Evolutionary conservation across 1,140 invertebrate species (phyloP).

Genomic region (Drosophila athabasca): DNA sequence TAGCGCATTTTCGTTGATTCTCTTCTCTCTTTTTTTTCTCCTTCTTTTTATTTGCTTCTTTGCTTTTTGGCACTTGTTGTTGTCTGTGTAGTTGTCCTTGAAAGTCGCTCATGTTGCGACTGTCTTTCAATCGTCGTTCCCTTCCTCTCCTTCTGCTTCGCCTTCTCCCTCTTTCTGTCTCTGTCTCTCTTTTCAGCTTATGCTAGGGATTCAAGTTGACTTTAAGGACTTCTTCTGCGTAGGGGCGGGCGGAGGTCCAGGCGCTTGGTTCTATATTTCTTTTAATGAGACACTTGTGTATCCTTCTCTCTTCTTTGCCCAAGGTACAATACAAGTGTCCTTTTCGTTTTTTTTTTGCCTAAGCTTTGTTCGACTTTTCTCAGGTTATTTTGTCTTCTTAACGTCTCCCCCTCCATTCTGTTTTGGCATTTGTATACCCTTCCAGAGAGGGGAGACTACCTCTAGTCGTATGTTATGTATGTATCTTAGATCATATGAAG

Average conservation of each 20-base stretch:
- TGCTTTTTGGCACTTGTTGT: conserved; percentile 48
- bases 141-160: neutral
- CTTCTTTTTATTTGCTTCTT: conserved; percentile 32
- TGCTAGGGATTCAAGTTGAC: conserved; percentile 55
- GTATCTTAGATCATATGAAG: too few species aligned
- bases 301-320: conserved; percentile 50
- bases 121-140: conserved; percentile 23
- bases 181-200: conserved; percentile 8
- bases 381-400: conserved; percentile 32
- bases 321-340: conserved; percentile 60
- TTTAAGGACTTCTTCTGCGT: conserved; percentile 68
- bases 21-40: too few species aligned
- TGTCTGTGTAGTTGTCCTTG: conserved; percentile 70
- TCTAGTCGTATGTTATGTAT: too few species aligned
- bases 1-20: conserved; percentile 75
- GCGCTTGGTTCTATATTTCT: conserved; percentile 69
- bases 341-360: conserved; percentile 41
- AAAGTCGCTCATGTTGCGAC: conserved; percentile 69
- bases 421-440: neutral
- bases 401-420: conserved; percentile 5
- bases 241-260: conserved; percentile 13
- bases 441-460: too few species aligned
- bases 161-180: conserved; percentile 1
- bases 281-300: conserved; percentile 80
- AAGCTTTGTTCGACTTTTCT: conserved; percentile 57